Evolutionary conservation across 2,113 vertebrate species (phyloP).

Genomic region (Erinaceus europaeus): DNA sequence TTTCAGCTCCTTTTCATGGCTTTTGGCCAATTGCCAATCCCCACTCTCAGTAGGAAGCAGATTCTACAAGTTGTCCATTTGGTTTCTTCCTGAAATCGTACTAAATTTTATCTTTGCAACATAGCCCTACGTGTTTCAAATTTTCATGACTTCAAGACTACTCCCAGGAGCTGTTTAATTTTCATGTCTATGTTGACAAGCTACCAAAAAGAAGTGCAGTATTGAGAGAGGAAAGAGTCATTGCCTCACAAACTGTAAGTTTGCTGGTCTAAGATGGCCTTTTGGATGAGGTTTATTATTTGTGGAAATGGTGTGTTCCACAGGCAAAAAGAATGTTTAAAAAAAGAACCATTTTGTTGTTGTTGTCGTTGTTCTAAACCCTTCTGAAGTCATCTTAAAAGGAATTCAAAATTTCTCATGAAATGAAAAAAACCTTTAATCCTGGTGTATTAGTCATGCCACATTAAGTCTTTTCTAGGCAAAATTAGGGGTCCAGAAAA

Average conservation of each 20-base stretch:
- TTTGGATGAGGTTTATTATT: conserved; percentile 57
- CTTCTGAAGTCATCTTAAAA: conserved; percentile 56
- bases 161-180: not conserved
- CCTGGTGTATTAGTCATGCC: not conserved
- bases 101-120: not conserved
- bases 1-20: not conserved
- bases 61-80: not conserved
- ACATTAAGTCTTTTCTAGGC: not conserved
- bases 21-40: not conserved
- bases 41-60: not conserved
- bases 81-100: not conserved
- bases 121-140: not conserved
- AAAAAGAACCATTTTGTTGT: conserved; percentile 65
- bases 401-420: conserved; percentile 51
- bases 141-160: not conserved
- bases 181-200: not conserved
- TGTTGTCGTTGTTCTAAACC: too few species aligned
- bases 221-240: not conserved
- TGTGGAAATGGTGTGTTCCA: conserved; percentile 65
- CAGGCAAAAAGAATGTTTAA: conserved; percentile 63
- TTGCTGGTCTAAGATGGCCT: not conserved
- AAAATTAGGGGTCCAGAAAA: not conserved
- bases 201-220: not conserved
- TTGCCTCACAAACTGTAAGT: not conserved
- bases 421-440: not conserved